phyloP scores from a whole-genome alignment of 2,888 invertebrate genomes.

The Anthrax anthrax region DNA sequence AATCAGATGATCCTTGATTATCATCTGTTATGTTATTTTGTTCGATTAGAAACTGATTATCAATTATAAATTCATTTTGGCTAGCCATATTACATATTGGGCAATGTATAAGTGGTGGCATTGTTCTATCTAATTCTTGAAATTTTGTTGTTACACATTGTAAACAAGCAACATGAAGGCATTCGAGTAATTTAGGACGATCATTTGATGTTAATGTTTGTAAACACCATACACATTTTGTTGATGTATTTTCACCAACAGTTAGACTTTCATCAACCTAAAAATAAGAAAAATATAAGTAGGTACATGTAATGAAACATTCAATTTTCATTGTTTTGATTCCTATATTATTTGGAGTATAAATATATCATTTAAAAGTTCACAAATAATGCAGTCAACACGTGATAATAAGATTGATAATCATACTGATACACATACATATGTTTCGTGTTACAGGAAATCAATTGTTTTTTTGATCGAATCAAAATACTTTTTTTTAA shows the following conservation, averaged over 20 bases:
- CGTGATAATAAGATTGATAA: too few relatives aligned
- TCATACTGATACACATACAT: too few relatives aligned
- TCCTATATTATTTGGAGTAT: too few relatives aligned
- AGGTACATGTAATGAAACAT: too few relatives aligned
- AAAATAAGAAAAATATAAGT: background rate
- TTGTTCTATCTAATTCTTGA: conserved; percentile 29
- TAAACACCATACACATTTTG: conserved; percentile 43
- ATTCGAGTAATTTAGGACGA: conserved; percentile 70
- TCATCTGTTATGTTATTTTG: conserved; percentile 39
- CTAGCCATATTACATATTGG: conserved; percentile 61
- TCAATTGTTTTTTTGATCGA: too few relatives aligned
- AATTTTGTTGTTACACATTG: conserved; percentile 58
- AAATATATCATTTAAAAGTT: too few relatives aligned
- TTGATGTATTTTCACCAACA: conserved; percentile 21
- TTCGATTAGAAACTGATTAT: conserved; percentile 71
- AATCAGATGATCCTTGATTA: conserved; percentile 19
- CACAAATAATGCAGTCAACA: too few relatives aligned
- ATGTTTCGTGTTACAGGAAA: too few relatives aligned
- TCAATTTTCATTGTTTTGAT: too few relatives aligned
- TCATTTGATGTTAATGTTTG: conserved; percentile 40
- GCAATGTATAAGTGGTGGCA: conserved; percentile 39
- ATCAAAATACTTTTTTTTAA: too few relatives aligned
- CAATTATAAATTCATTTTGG: conserved; percentile 58
- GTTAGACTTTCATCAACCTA: conserved; percentile 13
- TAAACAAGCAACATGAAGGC: conserved; percentile 73